Base-by-base conservation (phyloP, 2,888 invertebrate species). In the Lepidochrysops patricia region DNA sequence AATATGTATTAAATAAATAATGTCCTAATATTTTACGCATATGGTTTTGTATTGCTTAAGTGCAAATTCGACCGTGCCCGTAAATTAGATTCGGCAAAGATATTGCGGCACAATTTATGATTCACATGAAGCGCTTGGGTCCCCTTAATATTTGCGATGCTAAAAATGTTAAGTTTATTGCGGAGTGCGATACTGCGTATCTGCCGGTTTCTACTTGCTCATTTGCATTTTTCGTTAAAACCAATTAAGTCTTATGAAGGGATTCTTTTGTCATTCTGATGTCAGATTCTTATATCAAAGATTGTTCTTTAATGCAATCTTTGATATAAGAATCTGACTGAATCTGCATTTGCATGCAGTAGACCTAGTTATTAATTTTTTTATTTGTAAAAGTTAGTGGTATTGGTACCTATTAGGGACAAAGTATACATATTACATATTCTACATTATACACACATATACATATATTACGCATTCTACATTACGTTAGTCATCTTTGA, bases 51-150 rank as follows among this genome's bases (percentile, higher is more conserved):
- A 32, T 15, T 5, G 29, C 12, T 54, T 54, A 32, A 54, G 54
- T 54, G 54, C 54, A 54, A 54, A 54, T 54, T 54, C 54, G 32
- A 4, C 54, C 54, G 29, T 32, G 23, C 54, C 54, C 32, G 19
- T 54, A 29, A 54, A 54, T 54, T 54, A 9, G 54, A 54, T 54
- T 29, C 29, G 54, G 12, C 12, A 12, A 54, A 54, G 54, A 32
- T 54, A 54, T n/a, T 67, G 68, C 58, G 66, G 62, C 64, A 15
- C 7, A 13, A 50, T 13, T 15, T 29, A 54, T 54, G 54, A 32
- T 19, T 54, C 29, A 32, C 12, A 54, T 19, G 32, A 19, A 54
- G 54, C 52, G 27, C 27, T 37, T 56, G 29, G 50, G 35, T 57
- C 57, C 57, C 32, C 60, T 43, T 57, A 57, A 62, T 60, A 60